phyloP scores from a whole-genome alignment of 2,888 invertebrate genomes.

The Lampropteryx suffumata region DNA sequence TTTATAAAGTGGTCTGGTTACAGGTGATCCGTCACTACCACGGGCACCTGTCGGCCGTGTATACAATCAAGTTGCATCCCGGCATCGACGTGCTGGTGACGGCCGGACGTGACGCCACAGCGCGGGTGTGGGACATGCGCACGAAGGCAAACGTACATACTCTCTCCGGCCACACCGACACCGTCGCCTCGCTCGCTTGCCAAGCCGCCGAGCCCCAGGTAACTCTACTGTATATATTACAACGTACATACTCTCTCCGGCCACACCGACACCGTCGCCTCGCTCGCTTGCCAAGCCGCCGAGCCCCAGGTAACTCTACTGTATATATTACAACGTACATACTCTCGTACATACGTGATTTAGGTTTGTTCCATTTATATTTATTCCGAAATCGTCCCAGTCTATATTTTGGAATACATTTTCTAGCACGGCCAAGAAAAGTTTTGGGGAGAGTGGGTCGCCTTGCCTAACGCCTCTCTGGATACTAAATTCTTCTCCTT shows the following conservation, averaged over 20 bases:
- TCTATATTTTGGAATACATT: too few species aligned
- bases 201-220: conserved; percentile 97
- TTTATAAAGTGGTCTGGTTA: neutral
- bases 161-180: conserved; percentile 97
- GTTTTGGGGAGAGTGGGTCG: too few species aligned
- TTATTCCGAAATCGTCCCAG: too few species aligned
- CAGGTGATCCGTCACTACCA: conserved; percentile 98
- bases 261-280: conserved; percentile 98
- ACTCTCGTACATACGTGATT: too few species aligned
- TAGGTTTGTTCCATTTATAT: too few species aligned
- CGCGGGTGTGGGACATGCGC: conserved; percentile 99
- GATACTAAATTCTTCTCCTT: too few species aligned
- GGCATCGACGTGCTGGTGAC: conserved; percentile 97
- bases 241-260: conserved; percentile 98
- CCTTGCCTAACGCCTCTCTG: too few species aligned
- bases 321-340: too few species aligned
- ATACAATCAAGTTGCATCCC: conserved; percentile 96
- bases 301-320: conserved; percentile 90
- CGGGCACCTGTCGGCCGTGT: conserved; percentile 98
- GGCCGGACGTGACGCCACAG: conserved; percentile 97
- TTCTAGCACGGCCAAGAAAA: too few species aligned
- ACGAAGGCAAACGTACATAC: conserved; percentile 99
- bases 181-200: conserved; percentile 96
- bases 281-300: conserved; percentile 94
- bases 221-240: neutral